Percentiles rank a stretch among this genome's conserved stretches.
Conservation (phyloP, 2,797 vertebrate genomes). For the Chiroxiphia lanceolata region DNA sequence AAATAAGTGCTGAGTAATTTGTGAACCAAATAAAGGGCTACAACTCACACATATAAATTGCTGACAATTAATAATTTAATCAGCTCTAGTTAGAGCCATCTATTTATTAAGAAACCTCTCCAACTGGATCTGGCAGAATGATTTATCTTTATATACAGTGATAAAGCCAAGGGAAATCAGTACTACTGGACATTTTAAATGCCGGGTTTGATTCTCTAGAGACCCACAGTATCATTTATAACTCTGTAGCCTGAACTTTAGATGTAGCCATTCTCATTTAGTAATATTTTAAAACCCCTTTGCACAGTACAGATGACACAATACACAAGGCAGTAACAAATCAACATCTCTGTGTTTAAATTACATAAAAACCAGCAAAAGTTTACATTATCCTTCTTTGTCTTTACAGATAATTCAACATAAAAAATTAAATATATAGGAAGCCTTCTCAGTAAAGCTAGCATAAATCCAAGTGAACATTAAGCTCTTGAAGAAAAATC, state of each 20-base stretch:
- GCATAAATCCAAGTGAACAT: neutral
- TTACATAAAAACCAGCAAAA: neutral
- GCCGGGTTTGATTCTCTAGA: neutral
- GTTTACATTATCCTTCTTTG: neutral
- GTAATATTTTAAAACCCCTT: neutral
- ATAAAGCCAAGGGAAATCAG: conserved; percentile 32
- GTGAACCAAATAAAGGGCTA: conserved; percentile 14
- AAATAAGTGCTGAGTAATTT: conserved; percentile 18
- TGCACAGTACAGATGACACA: neutral
- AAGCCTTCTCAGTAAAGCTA: neutral
- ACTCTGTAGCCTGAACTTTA: neutral
- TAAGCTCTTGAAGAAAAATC: neutral
- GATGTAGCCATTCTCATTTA: neutral
- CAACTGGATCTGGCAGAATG: conserved; percentile 1
- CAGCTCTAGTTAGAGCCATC: neutral
- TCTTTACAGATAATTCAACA: neutral
- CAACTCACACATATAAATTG: neutral
- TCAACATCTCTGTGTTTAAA: neutral
- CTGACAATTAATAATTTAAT: conserved; percentile 43
- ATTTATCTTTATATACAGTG: neutral
- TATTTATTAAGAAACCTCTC: conserved; percentile 11
- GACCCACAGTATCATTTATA: neutral
- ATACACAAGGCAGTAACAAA: neutral
- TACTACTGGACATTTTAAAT: neutral
- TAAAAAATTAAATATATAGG: neutral